Conservation (phyloP, 2,888 invertebrate species). For the Apomyelois bistriatella region DNA sequence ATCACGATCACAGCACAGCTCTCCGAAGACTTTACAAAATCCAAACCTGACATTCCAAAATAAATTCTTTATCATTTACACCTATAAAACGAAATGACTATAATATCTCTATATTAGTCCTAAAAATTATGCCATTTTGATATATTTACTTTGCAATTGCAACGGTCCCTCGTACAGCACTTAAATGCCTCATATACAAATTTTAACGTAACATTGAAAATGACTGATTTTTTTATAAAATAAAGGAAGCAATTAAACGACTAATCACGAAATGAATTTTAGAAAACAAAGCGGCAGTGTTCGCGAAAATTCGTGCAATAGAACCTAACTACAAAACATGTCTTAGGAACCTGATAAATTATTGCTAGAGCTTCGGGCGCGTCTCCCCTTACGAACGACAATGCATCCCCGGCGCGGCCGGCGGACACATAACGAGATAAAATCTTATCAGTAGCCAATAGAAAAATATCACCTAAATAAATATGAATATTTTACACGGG, state of each 20-base stretch:
- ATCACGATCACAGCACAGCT: slow-evolving; percentile 79
- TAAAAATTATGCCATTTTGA: slow-evolving; percentile 78
- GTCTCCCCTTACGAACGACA: slow-evolving; percentile 52
- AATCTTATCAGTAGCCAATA: slow-evolving; percentile 78
- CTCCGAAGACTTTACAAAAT: slow-evolving; percentile 77
- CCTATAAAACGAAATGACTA: slow-evolving; percentile 79
- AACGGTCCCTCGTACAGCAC: slow-evolving; percentile 79
- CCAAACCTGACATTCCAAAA: slow-evolving; percentile 76
- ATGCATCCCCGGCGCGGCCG: slow-evolving; percentile 54
- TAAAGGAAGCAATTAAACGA: slow-evolving; percentile 65
- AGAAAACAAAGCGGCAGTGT: slow-evolving; percentile 77
- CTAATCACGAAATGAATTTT: slow-evolving; percentile 58
- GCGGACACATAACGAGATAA: slow-evolving; percentile 69
- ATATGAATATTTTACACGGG: slow-evolving; percentile 68
- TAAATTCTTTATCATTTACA: slow-evolving; percentile 78
- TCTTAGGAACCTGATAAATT: slow-evolving; percentile 80
- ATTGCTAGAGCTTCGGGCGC: slow-evolving; percentile 75
- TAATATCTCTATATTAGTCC: slow-evolving; percentile 75
- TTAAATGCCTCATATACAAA: slow-evolving; percentile 76
- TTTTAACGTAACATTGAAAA: slow-evolving; percentile 68
- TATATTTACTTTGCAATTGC: slow-evolving; percentile 79
- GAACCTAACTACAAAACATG: slow-evolving; percentile 78
- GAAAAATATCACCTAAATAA: slow-evolving; percentile 80
- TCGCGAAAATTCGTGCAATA: slow-evolving; percentile 77
- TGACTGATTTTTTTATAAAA: slow-evolving; percentile 54